Percentiles rank a stretch among this genome's conserved stretches.
Evolutionary conservation across 2,113 vertebrate genomes (phyloP).

Genomic region (Nothoprocta pentlandii): DNA sequence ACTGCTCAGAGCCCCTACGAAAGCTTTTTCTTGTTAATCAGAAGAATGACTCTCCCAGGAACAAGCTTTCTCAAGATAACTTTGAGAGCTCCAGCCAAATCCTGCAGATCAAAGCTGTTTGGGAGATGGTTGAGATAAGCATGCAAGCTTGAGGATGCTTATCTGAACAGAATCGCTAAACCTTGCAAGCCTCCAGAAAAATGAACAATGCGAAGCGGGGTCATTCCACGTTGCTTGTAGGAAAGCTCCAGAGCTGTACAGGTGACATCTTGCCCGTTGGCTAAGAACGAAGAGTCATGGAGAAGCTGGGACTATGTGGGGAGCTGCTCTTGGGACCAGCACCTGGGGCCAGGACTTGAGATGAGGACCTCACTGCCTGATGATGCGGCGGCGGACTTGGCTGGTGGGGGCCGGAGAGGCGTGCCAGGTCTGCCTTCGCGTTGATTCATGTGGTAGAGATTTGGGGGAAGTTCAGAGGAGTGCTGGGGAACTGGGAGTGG

Average conservation of each 20-base stretch:
- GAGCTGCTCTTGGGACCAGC: neutral
- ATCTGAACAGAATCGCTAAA: slow-evolving; percentile 62
- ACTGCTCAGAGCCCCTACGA: slow-evolving; percentile 48
- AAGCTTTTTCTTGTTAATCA: slow-evolving; percentile 64
- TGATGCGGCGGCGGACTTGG: neutral
- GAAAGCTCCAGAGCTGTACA: neutral
- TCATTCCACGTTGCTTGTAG: neutral
- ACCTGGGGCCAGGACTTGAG: neutral
- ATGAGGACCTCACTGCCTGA: accelerated
- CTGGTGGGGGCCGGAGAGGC: slow-evolving; percentile 17
- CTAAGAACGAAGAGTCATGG: accelerated
- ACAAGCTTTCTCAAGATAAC: slow-evolving; percentile 67
- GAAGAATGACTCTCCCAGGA: slow-evolving; percentile 45
- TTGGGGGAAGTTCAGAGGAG: slow-evolving; percentile 56
- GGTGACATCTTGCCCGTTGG: neutral
- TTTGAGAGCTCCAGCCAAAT: slow-evolving; percentile 59
- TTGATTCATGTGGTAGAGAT: slow-evolving; percentile 55
- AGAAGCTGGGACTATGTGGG: neutral
- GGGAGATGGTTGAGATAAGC: slow-evolving; percentile 66
- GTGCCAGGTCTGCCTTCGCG: slow-evolving; percentile 49
- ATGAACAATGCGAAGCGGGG: slow-evolving; percentile 25
- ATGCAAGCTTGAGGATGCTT: slow-evolving; percentile 65
- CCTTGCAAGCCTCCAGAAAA: slow-evolving; percentile 52
- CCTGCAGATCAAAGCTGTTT: slow-evolving; percentile 56
- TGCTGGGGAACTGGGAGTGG: neutral